Conservation (phyloP, 2,797 vertebrate genomes). For the Natrix natrix region DNA sequence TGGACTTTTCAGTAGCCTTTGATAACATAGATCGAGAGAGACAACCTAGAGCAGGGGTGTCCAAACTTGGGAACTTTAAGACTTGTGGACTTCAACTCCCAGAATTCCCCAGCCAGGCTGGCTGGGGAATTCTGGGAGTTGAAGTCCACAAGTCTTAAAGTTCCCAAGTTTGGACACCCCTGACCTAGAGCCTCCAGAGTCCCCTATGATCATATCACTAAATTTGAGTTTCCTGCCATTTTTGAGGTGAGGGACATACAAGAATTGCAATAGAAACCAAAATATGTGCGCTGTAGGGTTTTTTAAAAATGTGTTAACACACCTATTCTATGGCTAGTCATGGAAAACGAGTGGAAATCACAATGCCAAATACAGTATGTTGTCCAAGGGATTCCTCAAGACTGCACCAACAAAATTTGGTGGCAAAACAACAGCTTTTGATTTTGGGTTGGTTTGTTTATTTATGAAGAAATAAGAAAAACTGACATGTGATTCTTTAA, state of each 20-base stretch:
- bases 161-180: too few relatives aligned
- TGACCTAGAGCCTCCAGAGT: not conserved
- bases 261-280: not conserved
- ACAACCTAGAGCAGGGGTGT: not conserved
- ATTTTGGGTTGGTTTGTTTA: not conserved
- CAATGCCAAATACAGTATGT: not conserved
- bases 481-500: not conserved
- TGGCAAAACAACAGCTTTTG: not conserved
- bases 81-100: too few relatives aligned
- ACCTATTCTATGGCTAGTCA: not conserved
- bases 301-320: not conserved
- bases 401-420: not conserved
- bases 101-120: too few relatives aligned
- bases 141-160: too few relatives aligned
- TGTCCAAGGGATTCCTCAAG: not conserved
- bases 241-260: not conserved
- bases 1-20: not conserved
- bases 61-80: too few relatives aligned
- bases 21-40: not conserved
- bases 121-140: too few relatives aligned
- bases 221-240: not conserved
- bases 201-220: not conserved
- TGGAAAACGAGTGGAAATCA: not conserved
- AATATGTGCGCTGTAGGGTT: not conserved
- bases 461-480: not conserved